These are phyloP conservation scores for Steinernema feltiae DNA, from an alignment of 1,140 invertebrate genomes.

Conservation along the genomic window DNA sequence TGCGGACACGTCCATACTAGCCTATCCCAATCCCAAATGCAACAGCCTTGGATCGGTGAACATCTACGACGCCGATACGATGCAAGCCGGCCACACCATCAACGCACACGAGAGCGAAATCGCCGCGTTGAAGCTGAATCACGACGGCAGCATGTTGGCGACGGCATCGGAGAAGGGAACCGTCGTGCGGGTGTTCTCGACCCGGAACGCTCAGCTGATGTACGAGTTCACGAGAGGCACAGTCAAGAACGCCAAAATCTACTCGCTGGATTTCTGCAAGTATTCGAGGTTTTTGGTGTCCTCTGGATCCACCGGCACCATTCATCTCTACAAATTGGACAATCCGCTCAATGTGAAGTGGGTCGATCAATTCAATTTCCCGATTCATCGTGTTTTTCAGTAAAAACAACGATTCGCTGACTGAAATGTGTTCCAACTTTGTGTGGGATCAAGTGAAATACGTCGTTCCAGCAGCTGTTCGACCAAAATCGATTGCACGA, in stretches of 20 bases:
- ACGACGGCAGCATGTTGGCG: constrained; percentile 74
- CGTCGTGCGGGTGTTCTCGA: constrained; percentile 86
- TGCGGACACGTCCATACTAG: constrained; percentile 80
- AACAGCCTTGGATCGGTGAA: constrained; percentile 74
- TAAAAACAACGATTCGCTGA: not conserved
- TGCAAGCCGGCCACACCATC: constrained; percentile 59
- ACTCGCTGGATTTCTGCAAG: constrained; percentile 82
- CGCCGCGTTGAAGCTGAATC: constrained; percentile 86
- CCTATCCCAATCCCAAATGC: constrained; percentile 68
- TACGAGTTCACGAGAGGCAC: constrained; percentile 89
- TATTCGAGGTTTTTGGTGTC: constrained; percentile 82
- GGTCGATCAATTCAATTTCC: not conserved
- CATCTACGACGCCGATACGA: constrained; percentile 91
- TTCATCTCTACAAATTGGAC: constrained; percentile 90
- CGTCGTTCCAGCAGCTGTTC: not conserved
- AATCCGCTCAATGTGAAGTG: not conserved
- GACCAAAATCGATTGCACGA: not conserved
- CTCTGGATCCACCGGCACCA: constrained; percentile 94
- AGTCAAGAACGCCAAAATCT: constrained; percentile 74
- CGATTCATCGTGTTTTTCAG: not conserved
- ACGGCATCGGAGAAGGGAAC: constrained; percentile 91
- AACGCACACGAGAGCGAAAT: constrained; percentile 91
- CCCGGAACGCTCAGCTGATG: constrained; percentile 76
- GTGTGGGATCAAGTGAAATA: not conserved
- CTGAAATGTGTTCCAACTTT: not conserved